phyloP scores from a whole-genome alignment of 2,888 invertebrate species.

The Pseudolycoriella hygida region DNA sequence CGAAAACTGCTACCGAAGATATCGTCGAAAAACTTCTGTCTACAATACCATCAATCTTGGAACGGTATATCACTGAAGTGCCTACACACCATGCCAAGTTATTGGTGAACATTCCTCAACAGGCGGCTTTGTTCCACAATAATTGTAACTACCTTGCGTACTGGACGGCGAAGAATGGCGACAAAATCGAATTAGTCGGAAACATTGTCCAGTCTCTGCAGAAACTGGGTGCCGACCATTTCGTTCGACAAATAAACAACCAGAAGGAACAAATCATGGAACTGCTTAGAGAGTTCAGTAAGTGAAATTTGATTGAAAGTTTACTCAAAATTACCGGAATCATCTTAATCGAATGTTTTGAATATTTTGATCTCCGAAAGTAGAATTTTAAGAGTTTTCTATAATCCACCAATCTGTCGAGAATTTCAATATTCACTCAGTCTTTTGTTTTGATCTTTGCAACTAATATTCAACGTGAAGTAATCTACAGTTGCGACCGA shows the following conservation, averaged over 20 bases:
- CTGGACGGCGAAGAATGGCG: slow-evolving; percentile 44
- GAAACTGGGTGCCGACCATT: slow-evolving; percentile 46
- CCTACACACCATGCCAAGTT: slow-evolving; percentile 64
- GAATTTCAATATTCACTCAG: no score
- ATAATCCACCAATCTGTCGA: no score
- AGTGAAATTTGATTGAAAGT: slow-evolving; percentile 9
- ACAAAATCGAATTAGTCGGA: slow-evolving; percentile 40
- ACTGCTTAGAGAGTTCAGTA: slow-evolving; percentile 58
- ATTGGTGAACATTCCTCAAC: slow-evolving; percentile 71
- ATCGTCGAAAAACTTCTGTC: slow-evolving; percentile 45
- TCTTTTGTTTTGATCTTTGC: no score
- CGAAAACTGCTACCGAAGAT: slow-evolving; percentile 10
- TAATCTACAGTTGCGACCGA: no score
- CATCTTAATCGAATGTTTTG: neutral
- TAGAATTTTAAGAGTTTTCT: no score
- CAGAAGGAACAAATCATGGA: slow-evolving; percentile 61
- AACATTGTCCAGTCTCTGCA: slow-evolving; percentile 50
- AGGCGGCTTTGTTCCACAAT: slow-evolving; percentile 72
- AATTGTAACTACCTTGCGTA: slow-evolving; percentile 81
- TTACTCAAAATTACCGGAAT: neutral
- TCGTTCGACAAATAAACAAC: slow-evolving; percentile 53
- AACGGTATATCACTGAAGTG: slow-evolving; percentile 58
- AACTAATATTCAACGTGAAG: no score
- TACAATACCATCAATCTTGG: slow-evolving; percentile 54
- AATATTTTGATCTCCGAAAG: no score